phyloP scores from a whole-genome alignment of 2,797 vertebrate species.

The Pangasius larnaudii region DNA sequence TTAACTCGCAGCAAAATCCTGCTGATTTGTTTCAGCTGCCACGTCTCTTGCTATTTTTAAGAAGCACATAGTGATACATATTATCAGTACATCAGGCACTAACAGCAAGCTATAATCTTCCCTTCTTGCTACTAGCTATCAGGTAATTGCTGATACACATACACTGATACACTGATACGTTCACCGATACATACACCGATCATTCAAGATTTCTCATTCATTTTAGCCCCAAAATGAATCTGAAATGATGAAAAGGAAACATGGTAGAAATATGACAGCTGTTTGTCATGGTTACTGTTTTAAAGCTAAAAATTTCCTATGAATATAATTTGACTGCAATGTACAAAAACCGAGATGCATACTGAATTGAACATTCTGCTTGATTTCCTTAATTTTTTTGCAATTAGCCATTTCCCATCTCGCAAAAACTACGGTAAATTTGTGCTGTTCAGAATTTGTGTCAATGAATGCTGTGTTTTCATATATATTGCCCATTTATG shows the following conservation, averaged over 20 bases:
- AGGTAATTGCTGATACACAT: not conserved
- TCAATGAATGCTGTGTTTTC: not conserved
- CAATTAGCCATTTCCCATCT: not conserved
- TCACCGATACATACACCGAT: not conserved
- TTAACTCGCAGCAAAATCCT: not conserved
- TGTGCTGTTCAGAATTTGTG: not conserved
- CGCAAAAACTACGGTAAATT: not conserved
- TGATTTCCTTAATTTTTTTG: not conserved
- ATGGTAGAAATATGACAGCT: not conserved
- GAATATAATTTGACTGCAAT: not conserved
- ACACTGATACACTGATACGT: too few species aligned
- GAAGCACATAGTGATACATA: slow-evolving; percentile 1
- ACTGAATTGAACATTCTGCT: not conserved
- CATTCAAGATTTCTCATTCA: not conserved
- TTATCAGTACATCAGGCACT: not conserved
- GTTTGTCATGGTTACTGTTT: not conserved
- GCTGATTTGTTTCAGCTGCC: not conserved
- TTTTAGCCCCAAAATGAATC: not conserved
- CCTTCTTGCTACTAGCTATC: not conserved
- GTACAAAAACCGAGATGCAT: not conserved
- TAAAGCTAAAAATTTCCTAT: not conserved
- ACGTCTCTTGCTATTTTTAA: slow-evolving; percentile 2
- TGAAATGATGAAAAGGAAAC: not conserved
- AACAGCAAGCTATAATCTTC: slow-evolving; percentile 22
- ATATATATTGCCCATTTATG: not conserved